Conservation (phyloP, 2,113 vertebrate genomes). For the Paramormyrops kingsleyae region DNA sequence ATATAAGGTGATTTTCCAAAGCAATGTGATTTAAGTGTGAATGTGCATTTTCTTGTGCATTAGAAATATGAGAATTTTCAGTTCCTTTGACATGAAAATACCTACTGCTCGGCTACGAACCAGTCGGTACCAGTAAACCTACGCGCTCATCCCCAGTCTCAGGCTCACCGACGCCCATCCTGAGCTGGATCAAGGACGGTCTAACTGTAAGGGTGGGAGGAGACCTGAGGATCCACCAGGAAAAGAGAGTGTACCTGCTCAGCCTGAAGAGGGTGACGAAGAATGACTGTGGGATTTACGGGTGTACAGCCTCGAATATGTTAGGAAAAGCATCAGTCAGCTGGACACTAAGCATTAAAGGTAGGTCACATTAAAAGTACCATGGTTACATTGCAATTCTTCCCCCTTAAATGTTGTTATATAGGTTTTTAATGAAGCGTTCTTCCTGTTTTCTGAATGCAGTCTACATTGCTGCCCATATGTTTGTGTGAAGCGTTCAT, state of each 20-base stretch:
- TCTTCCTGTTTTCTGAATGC: not conserved
- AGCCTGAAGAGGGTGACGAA: constrained; percentile 46
- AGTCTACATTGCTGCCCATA: not conserved
- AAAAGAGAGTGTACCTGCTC: constrained; percentile 52
- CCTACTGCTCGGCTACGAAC: not conserved
- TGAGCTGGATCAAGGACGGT: constrained; percentile 70
- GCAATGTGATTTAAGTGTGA: not conserved
- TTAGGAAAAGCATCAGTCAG: constrained; percentile 54
- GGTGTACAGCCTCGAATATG: constrained; percentile 58
- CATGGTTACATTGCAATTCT: not conserved
- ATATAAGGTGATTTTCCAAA: not conserved
- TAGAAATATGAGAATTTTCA: not conserved
- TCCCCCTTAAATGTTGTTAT: not conserved
- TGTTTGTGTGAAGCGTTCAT: not conserved
- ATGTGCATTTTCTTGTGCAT: not conserved
- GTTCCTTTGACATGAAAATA: not conserved
- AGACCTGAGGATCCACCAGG: constrained; percentile 51
- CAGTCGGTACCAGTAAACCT: not conserved
- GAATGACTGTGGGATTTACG: constrained; percentile 62
- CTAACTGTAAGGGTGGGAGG: constrained; percentile 42
- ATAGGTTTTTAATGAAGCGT: not conserved
- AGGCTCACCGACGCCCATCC: constrained; percentile 61
- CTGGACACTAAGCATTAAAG: constrained; percentile 66
- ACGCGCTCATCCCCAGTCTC: constrained; percentile 56
- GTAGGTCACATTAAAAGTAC: constrained; percentile 47